Evolutionary conservation across 2,113 vertebrate species (phyloP), one percentile per base, ranked within the genome.

Genomic region (Gulo gulo): DNA sequence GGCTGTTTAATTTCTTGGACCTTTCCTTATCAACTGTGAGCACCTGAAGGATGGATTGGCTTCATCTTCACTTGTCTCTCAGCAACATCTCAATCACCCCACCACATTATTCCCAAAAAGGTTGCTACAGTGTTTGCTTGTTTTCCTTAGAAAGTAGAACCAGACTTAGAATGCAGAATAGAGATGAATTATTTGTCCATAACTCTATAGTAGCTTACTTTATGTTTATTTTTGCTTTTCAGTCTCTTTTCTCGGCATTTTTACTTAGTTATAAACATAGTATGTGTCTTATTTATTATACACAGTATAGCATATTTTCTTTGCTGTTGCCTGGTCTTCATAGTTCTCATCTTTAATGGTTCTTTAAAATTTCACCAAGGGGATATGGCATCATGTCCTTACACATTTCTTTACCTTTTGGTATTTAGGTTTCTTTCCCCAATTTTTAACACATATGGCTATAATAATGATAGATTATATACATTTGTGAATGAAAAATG

Each of bases 121-220:
- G 1, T 69, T 82, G 63, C 71, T 52, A 8, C 2, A 39, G 0
- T n/a, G 15, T 78, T 96, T 92, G 79, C 42, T 87, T 88, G n/a
- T 74, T 78, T 87, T 81, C 13, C 29, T 93, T 80, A 52, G 21
- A 90, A 97, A 94, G 86, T 31, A 81, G 61, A 93, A 81, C 6
- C 26, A 93, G 65, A 78, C 15, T 78, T 86, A 82, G 82, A 94
- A 79, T 47, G 24, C 45, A 65, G 74, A 76, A 34, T 31, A 13
- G 34, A 79, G 9, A 57, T 61, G 45, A 55, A 55, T 93, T 91
- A 67, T 86, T 88, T 91, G 34, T 73, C 18, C 12, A 34, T 65
- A 59, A 52, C 21, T 29, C 31, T 91, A 3, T 1, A 9, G 0
- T n/a, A 21, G 3, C 24, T 6, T 91, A 14, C 24, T 1, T 88